Percentiles rank a stretch among this genome's conserved stretches.
phyloP scores from a whole-genome alignment of 2,113 vertebrate species.

The Ptychochromis oligacanthus region DNA sequence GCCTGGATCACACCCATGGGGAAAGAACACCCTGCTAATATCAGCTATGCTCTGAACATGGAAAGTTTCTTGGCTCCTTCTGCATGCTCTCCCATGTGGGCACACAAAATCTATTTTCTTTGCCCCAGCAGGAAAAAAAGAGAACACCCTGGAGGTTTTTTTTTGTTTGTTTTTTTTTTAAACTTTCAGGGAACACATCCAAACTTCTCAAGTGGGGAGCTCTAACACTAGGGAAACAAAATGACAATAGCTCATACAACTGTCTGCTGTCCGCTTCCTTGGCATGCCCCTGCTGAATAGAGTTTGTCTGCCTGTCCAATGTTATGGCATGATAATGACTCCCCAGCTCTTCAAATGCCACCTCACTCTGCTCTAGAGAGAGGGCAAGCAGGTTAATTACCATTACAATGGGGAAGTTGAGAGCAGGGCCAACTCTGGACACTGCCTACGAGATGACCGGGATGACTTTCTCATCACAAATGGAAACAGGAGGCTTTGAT shows the following conservation, averaged over 20 bases:
- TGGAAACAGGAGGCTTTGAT: constrained; percentile 77
- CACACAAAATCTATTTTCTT: constrained; percentile 54
- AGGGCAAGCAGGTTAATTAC: constrained; percentile 82
- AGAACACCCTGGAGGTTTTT: constrained; percentile 52
- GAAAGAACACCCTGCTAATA: constrained; percentile 50
- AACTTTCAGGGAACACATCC: constrained; percentile 52
- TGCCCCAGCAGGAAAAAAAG: constrained; percentile 34
- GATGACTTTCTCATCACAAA: constrained; percentile 76
- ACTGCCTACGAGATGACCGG: constrained; percentile 70
- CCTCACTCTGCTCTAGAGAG: constrained; percentile 79
- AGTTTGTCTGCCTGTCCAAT: constrained; percentile 68
- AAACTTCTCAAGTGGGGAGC: constrained; percentile 58
- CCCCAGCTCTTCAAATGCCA: constrained; percentile 79
- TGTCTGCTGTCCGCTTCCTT: constrained; percentile 45
- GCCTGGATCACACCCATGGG: constrained; percentile 59
- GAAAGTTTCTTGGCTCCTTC: constrained; percentile 62
- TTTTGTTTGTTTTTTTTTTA: constrained; percentile 47
- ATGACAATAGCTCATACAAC: constrained; percentile 70
- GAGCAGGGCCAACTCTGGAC: constrained; percentile 73
- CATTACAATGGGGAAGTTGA: constrained; percentile 83
- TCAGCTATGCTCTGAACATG: constrained; percentile 56
- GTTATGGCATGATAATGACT: constrained; percentile 84
- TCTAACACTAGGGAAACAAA: constrained; percentile 53
- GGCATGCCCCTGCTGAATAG: constrained; percentile 64
- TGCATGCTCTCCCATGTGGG: constrained; percentile 14